Base-by-base conservation (phyloP, 2,888 invertebrate genomes). In the Limnephilus marmoratus region DNA sequence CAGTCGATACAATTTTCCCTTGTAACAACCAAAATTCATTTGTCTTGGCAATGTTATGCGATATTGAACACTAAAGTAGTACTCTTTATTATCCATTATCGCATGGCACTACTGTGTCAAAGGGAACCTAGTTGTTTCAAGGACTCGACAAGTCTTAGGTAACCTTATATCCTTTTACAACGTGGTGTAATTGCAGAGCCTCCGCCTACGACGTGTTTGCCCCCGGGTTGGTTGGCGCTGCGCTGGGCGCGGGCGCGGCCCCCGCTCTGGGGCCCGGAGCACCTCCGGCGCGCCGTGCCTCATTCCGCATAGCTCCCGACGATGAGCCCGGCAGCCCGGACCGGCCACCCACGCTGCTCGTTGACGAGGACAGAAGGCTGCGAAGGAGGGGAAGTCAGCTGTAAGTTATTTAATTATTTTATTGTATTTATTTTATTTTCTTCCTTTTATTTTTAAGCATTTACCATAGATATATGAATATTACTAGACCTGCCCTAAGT, bases 171-270 rank as follows among this genome's bases (percentile, higher is more conserved):
- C 12, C n/a, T 41, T 68, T 18, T 68, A 68, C 24, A 68, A 68
- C 68, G 29, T 31, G 68, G 2, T 83, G 7, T 83, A 34, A 18
- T 92, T 92, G 13, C 94, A 96, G 98, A 94, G 98, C 98, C 93
- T 98, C 98, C 82, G 98, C 98, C 29, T 98, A 98, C 94, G 98
- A 98, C 94, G 98, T 98, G 24, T 98, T 98, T 94, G 97, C 97
- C 2, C 11, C 94, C 12, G 93, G 93, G 13, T 31, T 93, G 68
- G 87, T 94, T 41, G 91, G 93, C 18, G 90, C 94, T 7, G 93
- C 92, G 37, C 94, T 90, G 31, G 91, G 92, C 87, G 92, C 91
- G n/a, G 88, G 88, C 90, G 91, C 82, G 90, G 91, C 90, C 90
- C 92, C 94, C 92, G 94, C 94, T 41, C 94, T 95, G 94, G 94